Percentiles rank a stretch among this genome's conserved stretches.
Evolutionary conservation across 2,797 vertebrate species (phyloP).

Genomic region (Poeciliopsis turneri): DNA sequence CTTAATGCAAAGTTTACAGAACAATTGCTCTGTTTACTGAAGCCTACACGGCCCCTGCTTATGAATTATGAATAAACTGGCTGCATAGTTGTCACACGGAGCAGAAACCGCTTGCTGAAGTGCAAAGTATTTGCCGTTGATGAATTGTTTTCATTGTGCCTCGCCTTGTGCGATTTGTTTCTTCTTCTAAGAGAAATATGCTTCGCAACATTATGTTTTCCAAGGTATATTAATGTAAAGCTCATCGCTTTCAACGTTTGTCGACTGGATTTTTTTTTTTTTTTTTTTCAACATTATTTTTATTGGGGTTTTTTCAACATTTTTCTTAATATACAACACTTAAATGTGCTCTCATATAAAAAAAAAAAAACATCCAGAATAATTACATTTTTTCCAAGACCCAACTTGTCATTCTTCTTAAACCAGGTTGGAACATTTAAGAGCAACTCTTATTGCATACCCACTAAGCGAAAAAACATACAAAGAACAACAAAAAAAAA

Average conservation of each 20-base stretch:
- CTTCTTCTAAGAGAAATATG: neutral
- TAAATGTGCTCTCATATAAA: too few species aligned
- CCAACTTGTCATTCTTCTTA: too few species aligned
- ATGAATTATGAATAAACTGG: neutral
- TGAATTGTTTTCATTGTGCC: neutral
- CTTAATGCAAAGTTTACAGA: constrained; percentile 27
- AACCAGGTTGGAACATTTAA: too few species aligned
- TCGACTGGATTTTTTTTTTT: too few species aligned
- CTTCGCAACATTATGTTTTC: neutral
- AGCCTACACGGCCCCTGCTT: neutral
- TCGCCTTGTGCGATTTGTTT: neutral
- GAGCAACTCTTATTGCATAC: too few species aligned
- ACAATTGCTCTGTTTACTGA: constrained; percentile 9
- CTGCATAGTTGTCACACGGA: neutral
- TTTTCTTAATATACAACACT: too few species aligned
- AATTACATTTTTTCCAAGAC: too few species aligned
- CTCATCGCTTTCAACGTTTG: neutral
- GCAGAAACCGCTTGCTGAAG: neutral
- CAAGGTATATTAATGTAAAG: neutral
- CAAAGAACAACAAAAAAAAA: too few species aligned
- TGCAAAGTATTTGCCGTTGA: neutral
- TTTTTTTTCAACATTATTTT: too few species aligned
- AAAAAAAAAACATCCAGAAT: too few species aligned
- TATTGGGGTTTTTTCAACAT: too few species aligned
- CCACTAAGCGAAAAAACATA: too few species aligned